phyloP scores from a whole-genome alignment of 2,797 vertebrate species.

The Dromococcyx pavoninus region DNA sequence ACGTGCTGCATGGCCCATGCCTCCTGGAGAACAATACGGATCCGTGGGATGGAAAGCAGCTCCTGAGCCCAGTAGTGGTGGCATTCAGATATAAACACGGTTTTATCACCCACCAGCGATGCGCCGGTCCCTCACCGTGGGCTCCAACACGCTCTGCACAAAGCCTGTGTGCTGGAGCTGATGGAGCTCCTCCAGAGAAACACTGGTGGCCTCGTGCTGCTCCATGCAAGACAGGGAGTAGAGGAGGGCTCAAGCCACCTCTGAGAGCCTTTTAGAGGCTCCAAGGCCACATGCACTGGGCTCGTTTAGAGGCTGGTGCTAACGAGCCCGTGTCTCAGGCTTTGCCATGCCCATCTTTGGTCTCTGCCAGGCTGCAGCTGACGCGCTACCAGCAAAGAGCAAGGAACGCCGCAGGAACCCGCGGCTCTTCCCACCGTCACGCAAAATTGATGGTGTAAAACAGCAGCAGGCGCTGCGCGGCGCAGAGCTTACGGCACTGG shows the following conservation, averaged over 20 bases:
- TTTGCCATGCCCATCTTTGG: no score
- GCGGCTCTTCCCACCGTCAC: rapidly evolving
- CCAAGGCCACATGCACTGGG: rapidly evolving
- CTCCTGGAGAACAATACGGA: background rate
- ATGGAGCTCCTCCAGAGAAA: background rate
- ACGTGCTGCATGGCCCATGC: background rate
- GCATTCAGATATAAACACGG: background rate
- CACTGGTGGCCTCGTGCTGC: background rate
- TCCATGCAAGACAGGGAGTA: rapidly evolving
- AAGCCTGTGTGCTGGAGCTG: background rate
- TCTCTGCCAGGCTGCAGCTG: background rate
- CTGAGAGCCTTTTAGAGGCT: background rate
- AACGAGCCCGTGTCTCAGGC: rapidly evolving
- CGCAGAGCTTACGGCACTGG: background rate
- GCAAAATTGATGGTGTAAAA: background rate
- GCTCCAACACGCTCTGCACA: background rate
- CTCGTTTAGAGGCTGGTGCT: rapidly evolving
- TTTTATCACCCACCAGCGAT: background rate
- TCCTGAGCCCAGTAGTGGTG: background rate
- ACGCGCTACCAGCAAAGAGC: rapidly evolving
- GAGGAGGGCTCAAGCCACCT: background rate
- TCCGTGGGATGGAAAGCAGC: background rate
- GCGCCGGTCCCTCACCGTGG: background rate
- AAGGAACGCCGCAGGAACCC: rapidly evolving
- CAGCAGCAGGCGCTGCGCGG: background rate